phyloP scores from a whole-genome alignment of 2,113 vertebrate genomes.

The Spilogale gracilis region DNA sequence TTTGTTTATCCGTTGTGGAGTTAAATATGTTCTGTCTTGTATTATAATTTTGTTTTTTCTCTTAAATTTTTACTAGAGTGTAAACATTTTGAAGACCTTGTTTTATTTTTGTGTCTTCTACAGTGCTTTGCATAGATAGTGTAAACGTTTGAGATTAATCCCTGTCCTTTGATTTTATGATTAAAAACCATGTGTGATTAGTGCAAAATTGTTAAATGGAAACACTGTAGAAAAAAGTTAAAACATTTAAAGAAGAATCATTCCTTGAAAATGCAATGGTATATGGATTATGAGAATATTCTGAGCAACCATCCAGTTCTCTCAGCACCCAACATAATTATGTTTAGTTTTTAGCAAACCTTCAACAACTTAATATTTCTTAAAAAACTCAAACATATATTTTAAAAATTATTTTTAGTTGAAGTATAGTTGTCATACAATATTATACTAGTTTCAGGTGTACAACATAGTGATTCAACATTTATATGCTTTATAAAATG shows the following conservation, averaged over 20 bases:
- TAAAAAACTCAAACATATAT: not conserved
- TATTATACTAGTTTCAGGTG: not conserved
- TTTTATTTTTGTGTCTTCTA: not conserved
- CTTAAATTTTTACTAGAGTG: not conserved
- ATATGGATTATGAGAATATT: not conserved
- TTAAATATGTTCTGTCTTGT: not conserved
- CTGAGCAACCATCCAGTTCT: not conserved
- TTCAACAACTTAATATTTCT: not conserved
- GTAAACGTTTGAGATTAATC: not conserved
- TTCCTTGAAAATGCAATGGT: not conserved
- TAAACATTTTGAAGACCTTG: slow-evolving; percentile 18
- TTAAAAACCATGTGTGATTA: not conserved
- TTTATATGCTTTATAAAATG: not conserved
- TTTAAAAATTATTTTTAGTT: not conserved
- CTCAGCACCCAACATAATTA: not conserved
- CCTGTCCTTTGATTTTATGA: slow-evolving; percentile 14
- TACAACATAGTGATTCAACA: not conserved
- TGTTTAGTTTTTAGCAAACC: slow-evolving; percentile 8
- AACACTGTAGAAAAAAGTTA: slow-evolving; percentile 6
- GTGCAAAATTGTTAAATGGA: not conserved
- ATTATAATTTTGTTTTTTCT: slow-evolving; percentile 18
- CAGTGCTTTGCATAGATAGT: not conserved
- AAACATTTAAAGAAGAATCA: not conserved
- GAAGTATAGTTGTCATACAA: not conserved
- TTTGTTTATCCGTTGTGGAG: not conserved